A percentile compares a stretch with the other conserved stretches of the same genome.
phyloP scores from a whole-genome alignment of 1,140 invertebrate species.

The Notospermus geniculatus region DNA sequence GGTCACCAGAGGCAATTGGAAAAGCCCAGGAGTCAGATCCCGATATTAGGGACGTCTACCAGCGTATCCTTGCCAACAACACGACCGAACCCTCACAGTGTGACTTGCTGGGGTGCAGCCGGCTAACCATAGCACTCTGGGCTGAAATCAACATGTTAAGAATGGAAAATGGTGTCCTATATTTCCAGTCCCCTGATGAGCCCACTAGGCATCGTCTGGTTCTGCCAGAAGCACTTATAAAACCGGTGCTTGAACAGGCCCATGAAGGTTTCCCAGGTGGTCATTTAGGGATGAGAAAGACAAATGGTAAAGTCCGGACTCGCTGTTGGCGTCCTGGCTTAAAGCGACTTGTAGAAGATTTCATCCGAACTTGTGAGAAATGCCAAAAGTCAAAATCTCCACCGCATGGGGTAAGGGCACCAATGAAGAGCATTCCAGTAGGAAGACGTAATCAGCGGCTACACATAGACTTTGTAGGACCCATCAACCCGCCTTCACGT shows the following conservation, averaged over 20 bases:
- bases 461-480: conserved; percentile 26
- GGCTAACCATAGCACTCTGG: conserved; percentile 16
- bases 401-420: conserved; percentile 15
- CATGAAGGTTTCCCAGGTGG: too few relatives aligned
- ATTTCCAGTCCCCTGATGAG: conserved; percentile 14
- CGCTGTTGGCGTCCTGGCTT: too few relatives aligned
- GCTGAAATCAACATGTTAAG: background rate
- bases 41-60: background rate
- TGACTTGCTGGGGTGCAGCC: conserved; percentile 1
- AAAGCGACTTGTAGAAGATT: too few relatives aligned
- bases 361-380: too few relatives aligned
- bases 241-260: too few relatives aligned
- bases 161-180: conserved; percentile 26
- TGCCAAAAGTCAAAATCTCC: too few relatives aligned
- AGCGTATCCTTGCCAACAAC: background rate
- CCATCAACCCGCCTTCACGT: conserved; percentile 31
- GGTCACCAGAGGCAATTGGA: background rate
- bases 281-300: too few relatives aligned
- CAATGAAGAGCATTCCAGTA: conserved; percentile 31
- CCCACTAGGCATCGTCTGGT: too few relatives aligned
- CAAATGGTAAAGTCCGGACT: too few relatives aligned
- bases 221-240: too few relatives aligned
- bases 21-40: background rate
- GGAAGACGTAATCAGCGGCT: conserved; percentile 43
- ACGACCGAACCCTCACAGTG: conserved; percentile 16